Evolutionary conservation across 2,888 invertebrate species (phyloP).

Genomic region (Tipula confusa): DNA sequence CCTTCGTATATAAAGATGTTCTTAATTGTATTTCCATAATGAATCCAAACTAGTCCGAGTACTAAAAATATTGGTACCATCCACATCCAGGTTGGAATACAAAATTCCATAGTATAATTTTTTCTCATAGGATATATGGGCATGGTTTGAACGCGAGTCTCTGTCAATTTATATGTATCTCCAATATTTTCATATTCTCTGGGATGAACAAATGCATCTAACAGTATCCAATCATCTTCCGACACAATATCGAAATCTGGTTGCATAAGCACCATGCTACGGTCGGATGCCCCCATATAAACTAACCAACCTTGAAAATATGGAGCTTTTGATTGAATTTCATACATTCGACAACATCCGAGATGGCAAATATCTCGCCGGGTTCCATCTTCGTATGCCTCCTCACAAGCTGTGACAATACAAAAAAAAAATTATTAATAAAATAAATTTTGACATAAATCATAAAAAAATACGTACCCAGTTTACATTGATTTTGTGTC

Average conservation of each 20-base stretch:
- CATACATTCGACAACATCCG: conserved; percentile 34
- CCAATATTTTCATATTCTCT: conserved; percentile 32
- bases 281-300: conserved; percentile 33
- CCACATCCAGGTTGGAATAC: conserved; percentile 34
- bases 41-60: conserved; percentile 28
- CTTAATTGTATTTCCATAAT: conserved; percentile 27
- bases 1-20: conserved; percentile 29
- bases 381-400: conserved; percentile 29
- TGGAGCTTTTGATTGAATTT: conserved; percentile 33
- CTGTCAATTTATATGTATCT: conserved; percentile 29
- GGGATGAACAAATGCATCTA: conserved; percentile 32
- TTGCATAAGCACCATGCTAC: conserved; percentile 32
- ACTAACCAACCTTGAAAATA: conserved; percentile 34
- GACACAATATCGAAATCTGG: conserved; percentile 33
- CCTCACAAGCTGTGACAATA: conserved; percentile 31
- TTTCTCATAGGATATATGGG: conserved; percentile 26
- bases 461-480: conserved; percentile 33
- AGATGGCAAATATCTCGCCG: conserved; percentile 31
- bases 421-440: neutral
- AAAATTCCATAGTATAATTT: conserved; percentile 30
- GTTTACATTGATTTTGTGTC: conserved; percentile 31
- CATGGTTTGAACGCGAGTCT: conserved; percentile 32
- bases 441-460: neutral
- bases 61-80: conserved; percentile 30
- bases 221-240: conserved; percentile 34